Conservation (phyloP, 2,888 invertebrate species). For the Xestoiulus laeticollis region DNA sequence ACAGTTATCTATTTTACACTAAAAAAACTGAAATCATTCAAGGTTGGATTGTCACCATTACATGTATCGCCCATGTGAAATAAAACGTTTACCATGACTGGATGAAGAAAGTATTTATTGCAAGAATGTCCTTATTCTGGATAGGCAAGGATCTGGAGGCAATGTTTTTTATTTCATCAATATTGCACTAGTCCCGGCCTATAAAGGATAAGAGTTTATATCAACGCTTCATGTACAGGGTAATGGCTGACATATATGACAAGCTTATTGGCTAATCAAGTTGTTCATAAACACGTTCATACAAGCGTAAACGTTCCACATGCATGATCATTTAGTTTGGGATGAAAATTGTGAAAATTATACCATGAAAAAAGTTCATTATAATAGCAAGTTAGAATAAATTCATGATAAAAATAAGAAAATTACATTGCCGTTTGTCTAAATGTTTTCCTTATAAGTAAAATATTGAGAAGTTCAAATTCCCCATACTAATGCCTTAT, state of each 20-base stretch:
- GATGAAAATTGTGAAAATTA: no score
- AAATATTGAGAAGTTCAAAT: no score
- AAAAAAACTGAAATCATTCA: neutral
- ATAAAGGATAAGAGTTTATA: constrained; percentile 45
- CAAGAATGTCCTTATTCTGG: constrained; percentile 42
- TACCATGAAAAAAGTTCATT: no score
- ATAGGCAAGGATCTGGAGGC: constrained; percentile 49
- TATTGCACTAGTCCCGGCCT: constrained; percentile 50
- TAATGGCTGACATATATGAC: neutral
- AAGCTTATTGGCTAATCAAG: neutral
- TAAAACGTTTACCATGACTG: neutral
- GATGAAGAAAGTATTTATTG: neutral
- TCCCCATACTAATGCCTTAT: no score
- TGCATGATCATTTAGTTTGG: no score
- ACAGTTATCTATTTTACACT: neutral
- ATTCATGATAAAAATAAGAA: no score
- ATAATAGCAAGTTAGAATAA: no score
- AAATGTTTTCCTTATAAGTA: no score
- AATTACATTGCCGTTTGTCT: no score
- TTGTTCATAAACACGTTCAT: no score
- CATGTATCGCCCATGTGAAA: neutral
- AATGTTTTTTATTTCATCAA: constrained; percentile 46
- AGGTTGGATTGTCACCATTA: neutral
- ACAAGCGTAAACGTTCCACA: no score
- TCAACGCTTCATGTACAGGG: neutral